Conservation (phyloP, 2,888 invertebrate species). For the Micoletzkya japonica region DNA sequence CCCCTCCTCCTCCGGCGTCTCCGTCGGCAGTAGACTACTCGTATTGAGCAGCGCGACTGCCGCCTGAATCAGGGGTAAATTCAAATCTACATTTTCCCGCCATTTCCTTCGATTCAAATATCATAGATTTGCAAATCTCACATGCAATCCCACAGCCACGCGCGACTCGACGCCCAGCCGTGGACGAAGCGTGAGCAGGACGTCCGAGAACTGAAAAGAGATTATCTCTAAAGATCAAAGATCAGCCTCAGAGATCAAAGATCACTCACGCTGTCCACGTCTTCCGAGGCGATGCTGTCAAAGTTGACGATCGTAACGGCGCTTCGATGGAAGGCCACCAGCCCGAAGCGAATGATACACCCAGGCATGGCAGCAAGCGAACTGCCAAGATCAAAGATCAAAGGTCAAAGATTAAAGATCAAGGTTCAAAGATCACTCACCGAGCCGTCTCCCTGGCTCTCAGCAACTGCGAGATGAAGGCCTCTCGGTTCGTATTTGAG, state of each 20-base stretch:
- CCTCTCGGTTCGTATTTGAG: constrained; percentile 24
- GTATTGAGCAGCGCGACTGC: constrained; percentile 10
- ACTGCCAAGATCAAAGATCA: background rate
- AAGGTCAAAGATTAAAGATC: background rate
- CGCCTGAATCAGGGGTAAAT: background rate
- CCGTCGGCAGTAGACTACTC: background rate
- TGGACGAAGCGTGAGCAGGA: constrained; percentile 21
- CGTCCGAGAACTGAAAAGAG: constrained; percentile 18
- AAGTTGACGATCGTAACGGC: constrained; percentile 21
- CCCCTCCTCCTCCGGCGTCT: background rate
- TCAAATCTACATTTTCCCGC: background rate
- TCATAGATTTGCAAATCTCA: background rate
- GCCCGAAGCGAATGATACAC: constrained; percentile 18
- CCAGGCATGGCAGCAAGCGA: constrained; percentile 1
- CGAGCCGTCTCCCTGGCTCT: constrained; percentile 25
- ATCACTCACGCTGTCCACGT: constrained; percentile 11
- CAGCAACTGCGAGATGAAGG: constrained; percentile 21
- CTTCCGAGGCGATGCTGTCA: background rate
- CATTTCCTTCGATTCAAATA: background rate
- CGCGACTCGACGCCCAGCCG: background rate
- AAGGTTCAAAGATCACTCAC: background rate
- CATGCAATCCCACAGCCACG: constrained; percentile 15
- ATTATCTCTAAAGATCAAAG: background rate
- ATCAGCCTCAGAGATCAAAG: background rate
- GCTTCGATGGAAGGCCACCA: constrained; percentile 26